Evolutionary conservation across 1,140 invertebrate species (phyloP), one percentile per base, ranked within the genome.

Genomic region (Cydia fagiglandana): DNA sequence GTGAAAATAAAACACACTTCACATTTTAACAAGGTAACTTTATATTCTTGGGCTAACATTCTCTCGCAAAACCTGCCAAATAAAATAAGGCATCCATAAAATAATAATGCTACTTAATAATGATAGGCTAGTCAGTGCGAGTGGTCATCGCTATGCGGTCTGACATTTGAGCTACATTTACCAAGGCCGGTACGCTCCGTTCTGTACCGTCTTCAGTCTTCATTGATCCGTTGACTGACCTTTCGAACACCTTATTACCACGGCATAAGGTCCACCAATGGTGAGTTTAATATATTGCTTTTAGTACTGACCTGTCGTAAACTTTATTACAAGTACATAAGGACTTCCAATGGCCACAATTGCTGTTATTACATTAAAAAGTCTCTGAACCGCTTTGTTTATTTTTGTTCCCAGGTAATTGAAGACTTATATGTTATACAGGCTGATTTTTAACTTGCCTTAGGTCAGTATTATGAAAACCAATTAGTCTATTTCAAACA

Each of bases 111-210:
- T 20, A 24, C 9, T 24, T 24, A 12, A 61, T 61, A 61, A 61
- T 61, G 56, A 61, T 61, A 20, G 56, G 17, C 56, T 24, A 61
- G 56, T 61, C 17, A n/a, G 17, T 24, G 56, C 9, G 20, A 38
- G 34, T 30, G 66, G 66, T 70, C 66, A 70, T 70, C 66, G 66
- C 34, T 28, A 64, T 68, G 64, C 64, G 64, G 66, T n/a, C n/a
- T 70, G 66, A 70, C 66, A 70, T 70, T 70, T 70, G 66, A 38
- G 56, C 56, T 24, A n/a, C 15, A 38, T 38, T 70, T 6, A 7
- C 38, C 66, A 70, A 45, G 66, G 66, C 15, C 64, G 64, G 64
- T n/a, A 20, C n/a, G 66, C n/a, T n/a, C n/a, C n/a, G n/a, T n/a
- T n/a, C n/a, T 2, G 24, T 28, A 38, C 28, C 30, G 34, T 64